Conservation (phyloP, 2,888 invertebrate genomes). For the Sinopyrophorus schimmeli region DNA sequence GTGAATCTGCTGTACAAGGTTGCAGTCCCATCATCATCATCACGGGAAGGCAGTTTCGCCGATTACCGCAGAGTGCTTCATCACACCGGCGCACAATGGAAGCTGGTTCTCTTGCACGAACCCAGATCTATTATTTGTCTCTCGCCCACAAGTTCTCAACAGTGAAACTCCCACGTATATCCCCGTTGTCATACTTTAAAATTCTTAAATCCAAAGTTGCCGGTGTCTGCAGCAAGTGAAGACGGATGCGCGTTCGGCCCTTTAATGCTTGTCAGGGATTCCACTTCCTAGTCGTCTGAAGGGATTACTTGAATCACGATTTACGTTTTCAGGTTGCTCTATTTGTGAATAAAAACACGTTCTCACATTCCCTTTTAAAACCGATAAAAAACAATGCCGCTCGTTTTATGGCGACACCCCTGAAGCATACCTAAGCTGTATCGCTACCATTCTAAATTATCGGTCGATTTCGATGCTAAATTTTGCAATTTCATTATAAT, state of each 20-base stretch:
- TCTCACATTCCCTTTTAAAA: no score
- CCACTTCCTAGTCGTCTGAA: conserved; percentile 10
- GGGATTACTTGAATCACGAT: conserved; percentile 21
- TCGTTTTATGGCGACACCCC: no score
- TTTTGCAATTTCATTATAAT: no score
- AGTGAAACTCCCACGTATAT: conserved; percentile 27
- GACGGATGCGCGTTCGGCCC: conserved; percentile 16
- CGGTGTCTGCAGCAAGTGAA: conserved; percentile 14
- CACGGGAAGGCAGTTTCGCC: conserved; percentile 36
- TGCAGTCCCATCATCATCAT: conserved; percentile 32
- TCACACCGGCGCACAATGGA: conserved; percentile 38
- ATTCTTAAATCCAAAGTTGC: conserved; percentile 21
- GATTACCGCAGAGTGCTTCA: conserved; percentile 41
- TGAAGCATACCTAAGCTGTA: no score
- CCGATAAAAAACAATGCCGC: no score
- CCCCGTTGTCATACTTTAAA: conserved; percentile 26
- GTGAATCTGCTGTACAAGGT: conserved; percentile 41
- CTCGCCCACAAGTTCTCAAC: conserved; percentile 23
- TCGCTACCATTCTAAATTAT: no score
- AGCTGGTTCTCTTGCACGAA: conserved; percentile 30
- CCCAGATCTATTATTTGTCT: conserved; percentile 27
- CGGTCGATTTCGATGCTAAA: no score
- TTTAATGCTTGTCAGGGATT: conserved; percentile 20
- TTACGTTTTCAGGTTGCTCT: conserved; percentile 18
- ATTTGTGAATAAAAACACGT: conserved; percentile 12